phyloP scores from a whole-genome alignment of 2,113 vertebrate species.

The Xenus cinereus region DNA sequence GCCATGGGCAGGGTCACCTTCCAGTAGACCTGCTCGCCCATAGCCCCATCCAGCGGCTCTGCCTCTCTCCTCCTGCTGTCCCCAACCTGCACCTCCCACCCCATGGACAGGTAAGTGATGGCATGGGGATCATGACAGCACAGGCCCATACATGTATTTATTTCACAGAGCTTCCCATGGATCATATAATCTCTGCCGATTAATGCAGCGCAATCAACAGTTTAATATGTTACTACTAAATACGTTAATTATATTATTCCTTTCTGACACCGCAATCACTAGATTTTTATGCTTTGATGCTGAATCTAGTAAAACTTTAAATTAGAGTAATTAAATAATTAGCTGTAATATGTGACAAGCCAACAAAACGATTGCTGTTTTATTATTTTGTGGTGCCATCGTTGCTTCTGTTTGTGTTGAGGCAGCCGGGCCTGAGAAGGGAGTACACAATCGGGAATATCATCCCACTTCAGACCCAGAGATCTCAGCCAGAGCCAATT shows the following conservation, averaged over 20 bases:
- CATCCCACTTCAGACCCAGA: neutral
- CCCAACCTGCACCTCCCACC: neutral
- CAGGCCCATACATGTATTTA: neutral
- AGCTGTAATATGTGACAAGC: conserved; percentile 58
- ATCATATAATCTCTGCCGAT: neutral
- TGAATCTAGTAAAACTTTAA: conserved; percentile 72
- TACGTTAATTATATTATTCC: conserved; percentile 69
- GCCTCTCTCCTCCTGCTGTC: neutral
- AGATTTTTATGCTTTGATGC: conserved; percentile 71
- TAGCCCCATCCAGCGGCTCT: neutral
- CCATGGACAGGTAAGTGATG: accelerated
- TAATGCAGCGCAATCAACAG: conserved; percentile 51
- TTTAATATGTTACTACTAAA: conserved; percentile 71
- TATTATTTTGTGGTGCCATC: conserved; percentile 24
- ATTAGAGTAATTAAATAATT: conserved; percentile 75
- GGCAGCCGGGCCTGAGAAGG: neutral
- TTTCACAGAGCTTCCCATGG: neutral
- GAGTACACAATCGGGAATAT: neutral
- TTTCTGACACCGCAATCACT: conserved; percentile 69
- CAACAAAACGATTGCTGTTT: conserved; percentile 43
- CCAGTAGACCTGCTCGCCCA: neutral
- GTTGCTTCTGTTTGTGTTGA: neutral
- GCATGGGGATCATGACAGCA: accelerated
- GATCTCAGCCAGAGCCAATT: neutral
- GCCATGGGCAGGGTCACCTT: neutral